A percentile compares a stretch with the other conserved stretches of the same genome.
These are phyloP conservation scores for Drosophila obscura DNA, from an alignment of 1,140 invertebrate genomes.

Conservation along the genomic window DNA sequence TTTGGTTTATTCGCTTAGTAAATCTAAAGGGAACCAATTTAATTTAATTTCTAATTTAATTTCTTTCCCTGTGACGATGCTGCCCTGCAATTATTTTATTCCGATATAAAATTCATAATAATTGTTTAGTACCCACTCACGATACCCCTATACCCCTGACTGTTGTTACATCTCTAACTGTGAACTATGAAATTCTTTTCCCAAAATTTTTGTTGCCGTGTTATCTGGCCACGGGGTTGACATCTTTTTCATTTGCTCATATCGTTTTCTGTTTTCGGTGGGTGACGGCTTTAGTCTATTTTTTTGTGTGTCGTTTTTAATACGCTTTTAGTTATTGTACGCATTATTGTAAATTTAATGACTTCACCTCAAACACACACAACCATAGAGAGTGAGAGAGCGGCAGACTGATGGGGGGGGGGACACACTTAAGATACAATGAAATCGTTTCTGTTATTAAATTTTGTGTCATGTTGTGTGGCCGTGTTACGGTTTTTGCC, in stretches of 20 bases:
- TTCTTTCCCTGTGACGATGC: too few relatives aligned
- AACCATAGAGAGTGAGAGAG: slow-evolving; percentile 5
- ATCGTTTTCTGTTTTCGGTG: slow-evolving; percentile 23
- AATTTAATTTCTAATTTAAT: too few relatives aligned
- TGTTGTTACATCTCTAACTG: slow-evolving; percentile 8
- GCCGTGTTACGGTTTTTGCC: slow-evolving; percentile 77
- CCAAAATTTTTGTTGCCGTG: slow-evolving; percentile 16
- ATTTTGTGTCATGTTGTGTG: slow-evolving; percentile 74
- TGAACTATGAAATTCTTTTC: neutral
- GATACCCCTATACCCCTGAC: neutral
- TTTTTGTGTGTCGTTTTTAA: slow-evolving; percentile 38
- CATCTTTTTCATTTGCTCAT: slow-evolving; percentile 73
- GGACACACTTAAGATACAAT: slow-evolving; percentile 50
- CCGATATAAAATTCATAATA: too few relatives aligned
- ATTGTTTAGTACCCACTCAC: too few relatives aligned
- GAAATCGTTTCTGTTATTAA: slow-evolving; percentile 60
- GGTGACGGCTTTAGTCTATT: slow-evolving; percentile 28
- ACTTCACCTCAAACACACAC: slow-evolving; percentile 58
- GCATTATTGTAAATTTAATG: slow-evolving; percentile 81
- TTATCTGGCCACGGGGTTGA: slow-evolving; percentile 45
- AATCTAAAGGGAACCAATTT: too few relatives aligned
- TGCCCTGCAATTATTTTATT: too few relatives aligned
- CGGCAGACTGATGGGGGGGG: neutral
- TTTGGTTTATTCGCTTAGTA: too few relatives aligned
- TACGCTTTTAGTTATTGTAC: slow-evolving; percentile 74